Conservation (phyloP, 64 coral and sea anemone genomes). For the Pocillopora damicornis region DNA sequence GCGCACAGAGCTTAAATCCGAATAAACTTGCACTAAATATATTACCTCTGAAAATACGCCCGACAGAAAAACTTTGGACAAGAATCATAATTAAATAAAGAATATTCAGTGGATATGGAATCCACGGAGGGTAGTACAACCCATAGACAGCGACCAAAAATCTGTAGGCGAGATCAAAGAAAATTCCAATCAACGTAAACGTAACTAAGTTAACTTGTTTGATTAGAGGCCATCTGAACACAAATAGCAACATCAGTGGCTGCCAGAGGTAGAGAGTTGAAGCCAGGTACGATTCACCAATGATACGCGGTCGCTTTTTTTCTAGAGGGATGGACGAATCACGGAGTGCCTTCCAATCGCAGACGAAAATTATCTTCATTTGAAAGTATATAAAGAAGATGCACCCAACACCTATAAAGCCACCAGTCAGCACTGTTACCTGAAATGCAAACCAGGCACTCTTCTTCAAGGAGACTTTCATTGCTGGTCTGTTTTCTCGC, state of each 20-base stretch:
- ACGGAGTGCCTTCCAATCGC: neutral
- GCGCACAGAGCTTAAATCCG: neutral
- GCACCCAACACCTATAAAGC: neutral
- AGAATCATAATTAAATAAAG: neutral
- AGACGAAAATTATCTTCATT: neutral
- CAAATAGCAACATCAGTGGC: neutral
- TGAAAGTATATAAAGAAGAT: neutral
- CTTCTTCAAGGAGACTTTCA: neutral
- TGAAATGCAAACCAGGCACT: neutral
- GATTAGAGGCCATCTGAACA: constrained; percentile 21
- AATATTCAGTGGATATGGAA: constrained; percentile 18
- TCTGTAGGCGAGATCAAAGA: constrained; percentile 4
- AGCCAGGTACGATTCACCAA: neutral
- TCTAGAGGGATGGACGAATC: neutral
- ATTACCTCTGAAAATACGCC: neutral
- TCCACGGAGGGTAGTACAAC: neutral
- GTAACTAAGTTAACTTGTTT: constrained; percentile 14
- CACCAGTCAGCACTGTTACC: neutral
- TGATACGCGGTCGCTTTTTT: neutral
- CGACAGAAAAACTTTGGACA: neutral
- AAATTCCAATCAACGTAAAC: neutral
- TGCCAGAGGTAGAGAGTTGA: constrained; percentile 14
- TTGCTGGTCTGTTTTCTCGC: neutral
- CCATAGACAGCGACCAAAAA: neutral
- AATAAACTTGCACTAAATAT: neutral